phyloP scores from a whole-genome alignment of 2,797 vertebrate species.

The Neopelma chrysocephalum region DNA sequence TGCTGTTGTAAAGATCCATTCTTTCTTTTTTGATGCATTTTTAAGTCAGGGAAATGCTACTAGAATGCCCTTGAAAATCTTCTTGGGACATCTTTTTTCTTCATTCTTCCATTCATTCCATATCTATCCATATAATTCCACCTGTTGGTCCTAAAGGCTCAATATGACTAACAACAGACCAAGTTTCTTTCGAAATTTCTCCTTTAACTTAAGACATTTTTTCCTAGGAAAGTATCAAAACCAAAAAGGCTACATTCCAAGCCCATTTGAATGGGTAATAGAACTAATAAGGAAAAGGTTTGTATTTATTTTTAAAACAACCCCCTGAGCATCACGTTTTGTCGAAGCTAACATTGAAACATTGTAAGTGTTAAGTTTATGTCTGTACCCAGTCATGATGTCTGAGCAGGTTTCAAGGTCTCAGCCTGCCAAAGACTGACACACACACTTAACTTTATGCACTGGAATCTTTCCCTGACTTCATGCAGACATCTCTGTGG shows the following conservation, averaged over 20 bases:
- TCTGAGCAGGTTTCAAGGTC: conserved; percentile 37
- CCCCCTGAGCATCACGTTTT: not conserved
- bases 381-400: conserved; percentile 8
- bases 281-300: not conserved
- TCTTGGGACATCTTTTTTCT: not conserved
- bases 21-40: conserved; percentile 13
- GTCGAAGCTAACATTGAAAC: conserved; percentile 13
- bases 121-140: not conserved
- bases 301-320: conserved; percentile 19
- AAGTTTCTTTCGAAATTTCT: not conserved
- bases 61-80: conserved; percentile 17
- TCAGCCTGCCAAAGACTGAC: conserved; percentile 10
- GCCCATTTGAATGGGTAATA: not conserved
- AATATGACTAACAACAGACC: not conserved
- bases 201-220: not conserved
- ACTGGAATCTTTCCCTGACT: conserved; percentile 7
- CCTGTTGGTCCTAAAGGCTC: conserved; percentile 6
- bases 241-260: not conserved
- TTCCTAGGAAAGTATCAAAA: not conserved
- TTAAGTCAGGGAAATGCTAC: not conserved
- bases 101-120: not conserved
- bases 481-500: not conserved
- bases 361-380: conserved; percentile 6
- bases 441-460: not conserved
- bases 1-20: not conserved